A percentile compares a stretch with the other conserved stretches of the same genome.
phyloP scores from a whole-genome alignment of 2,888 invertebrate species.

The Lasioglossum malachurum region DNA sequence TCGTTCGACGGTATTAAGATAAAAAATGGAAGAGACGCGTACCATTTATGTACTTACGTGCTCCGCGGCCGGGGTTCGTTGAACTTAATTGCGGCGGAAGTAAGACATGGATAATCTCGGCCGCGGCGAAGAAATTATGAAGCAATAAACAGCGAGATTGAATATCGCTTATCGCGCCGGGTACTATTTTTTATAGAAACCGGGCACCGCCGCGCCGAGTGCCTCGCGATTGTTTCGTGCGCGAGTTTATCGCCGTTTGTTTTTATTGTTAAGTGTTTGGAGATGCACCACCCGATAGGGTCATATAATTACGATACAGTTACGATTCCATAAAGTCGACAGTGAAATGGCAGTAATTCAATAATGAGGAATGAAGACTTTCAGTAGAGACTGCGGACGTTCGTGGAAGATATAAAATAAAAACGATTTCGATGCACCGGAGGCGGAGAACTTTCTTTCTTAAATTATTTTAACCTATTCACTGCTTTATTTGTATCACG shows the following conservation, averaged over 20 bases:
- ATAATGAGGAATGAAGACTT: neutral
- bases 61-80: neutral
- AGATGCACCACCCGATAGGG: neutral
- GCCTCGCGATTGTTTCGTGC: neutral
- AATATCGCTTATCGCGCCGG: neutral
- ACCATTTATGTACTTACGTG: constrained; percentile 3
- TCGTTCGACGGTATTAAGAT: constrained; percentile 24
- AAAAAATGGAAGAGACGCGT: constrained; percentile 7
- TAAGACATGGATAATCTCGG: neutral
- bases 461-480: neutral
- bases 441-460: neutral
- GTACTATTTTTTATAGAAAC: neutral
- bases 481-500: neutral
- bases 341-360: neutral
- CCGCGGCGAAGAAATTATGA: neutral
- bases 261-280: neutral
- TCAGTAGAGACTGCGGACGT: neutral
- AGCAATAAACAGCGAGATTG: neutral
- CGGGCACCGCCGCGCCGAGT: neutral
- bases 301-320: neutral
- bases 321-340: neutral
- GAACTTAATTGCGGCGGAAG: constrained; percentile 5
- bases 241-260: neutral
- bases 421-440: too few relatives aligned
- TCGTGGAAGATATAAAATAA: too few relatives aligned